Base-by-base conservation (phyloP, 2,888 invertebrate species). In the Pterobdella sp. region DNA sequence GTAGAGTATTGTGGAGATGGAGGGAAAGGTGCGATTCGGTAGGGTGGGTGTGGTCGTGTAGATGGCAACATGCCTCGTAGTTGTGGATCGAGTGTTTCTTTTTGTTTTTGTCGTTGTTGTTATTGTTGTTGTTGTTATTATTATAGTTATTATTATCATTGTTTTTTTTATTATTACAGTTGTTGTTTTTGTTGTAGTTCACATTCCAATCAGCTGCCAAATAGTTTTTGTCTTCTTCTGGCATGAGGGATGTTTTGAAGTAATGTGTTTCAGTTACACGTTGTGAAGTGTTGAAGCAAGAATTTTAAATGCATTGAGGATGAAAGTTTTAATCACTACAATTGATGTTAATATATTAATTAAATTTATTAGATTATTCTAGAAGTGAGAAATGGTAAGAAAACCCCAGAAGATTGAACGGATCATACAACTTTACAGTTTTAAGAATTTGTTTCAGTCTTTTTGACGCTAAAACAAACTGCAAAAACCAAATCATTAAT, bases 141-240 rank as follows among this genome's bases (percentile, higher is more conserved):
- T 22, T n/a, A 18, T 42, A 42, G 18, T 18, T 42, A 14, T 42
- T 42, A 42, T 42, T 42, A 18, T 42, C 7, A 42, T 42, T 42
- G 42, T 42, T 42, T n/a, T n/a, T n/a, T n/a, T n/a, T n/a, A 22
- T 56, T 56, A 26, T 56, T 14, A 3, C n/a, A 22, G 60, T 56
- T 56, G 60, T 56, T 56, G 4, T 56, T 22, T n/a, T 56, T 56
- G 4, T 22, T 3, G n/a, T 56, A 56, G 60, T n/a, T 56, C n/a
- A 56, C 60, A n/a, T 56, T 56, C 60, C 60, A 56, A 22, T 56
- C 60, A 18, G 60, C 60, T n/a, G 60, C 60, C n/a, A 56, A n/a
- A 26, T 56, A 56, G 60, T 56, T 56, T 56, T 56, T 56, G 60
- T 56, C 60, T 42, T 42, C 10, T 42, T 7, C 49, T 14, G 49